These are phyloP conservation scores for Pelagia noctiluca DNA, from an alignment of 30 jellyfish, hydroid and myxozoan genomes.

Conservation along the genomic window DNA sequence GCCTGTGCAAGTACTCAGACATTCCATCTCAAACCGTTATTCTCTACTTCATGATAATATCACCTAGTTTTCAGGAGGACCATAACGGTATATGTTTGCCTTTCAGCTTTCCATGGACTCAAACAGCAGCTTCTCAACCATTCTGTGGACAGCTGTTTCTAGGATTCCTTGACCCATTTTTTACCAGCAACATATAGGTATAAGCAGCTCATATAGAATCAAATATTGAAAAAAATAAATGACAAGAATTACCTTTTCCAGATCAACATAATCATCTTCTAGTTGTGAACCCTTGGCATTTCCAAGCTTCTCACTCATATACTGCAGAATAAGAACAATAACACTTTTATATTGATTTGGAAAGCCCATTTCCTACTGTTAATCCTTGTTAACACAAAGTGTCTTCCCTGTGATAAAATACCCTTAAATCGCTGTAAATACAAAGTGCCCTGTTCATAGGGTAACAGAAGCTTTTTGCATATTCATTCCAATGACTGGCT, in stretches of 20 bases:
- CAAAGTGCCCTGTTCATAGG: neutral
- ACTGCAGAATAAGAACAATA: slow-evolving; percentile 49
- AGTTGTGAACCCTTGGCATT: slow-evolving; percentile 94
- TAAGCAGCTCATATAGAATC: neutral
- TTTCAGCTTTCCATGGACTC: too few species aligned
- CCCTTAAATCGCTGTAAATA: neutral
- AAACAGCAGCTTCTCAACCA: too few species aligned
- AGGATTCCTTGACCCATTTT: neutral
- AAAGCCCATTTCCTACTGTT: neutral
- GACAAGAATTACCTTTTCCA: slow-evolving; percentile 77
- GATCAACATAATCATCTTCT: slow-evolving; percentile 88
- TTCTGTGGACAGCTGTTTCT: too few species aligned
- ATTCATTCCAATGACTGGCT: neutral
- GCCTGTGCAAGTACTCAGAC: too few species aligned
- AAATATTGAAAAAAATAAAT: neutral
- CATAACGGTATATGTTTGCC: too few species aligned
- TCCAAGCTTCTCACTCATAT: slow-evolving; percentile 92
- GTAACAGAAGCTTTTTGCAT: neutral
- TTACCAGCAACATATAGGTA: neutral
- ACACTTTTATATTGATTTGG: neutral
- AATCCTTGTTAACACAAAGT: neutral
- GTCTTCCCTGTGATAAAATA: neutral
- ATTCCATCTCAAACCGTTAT: too few species aligned
- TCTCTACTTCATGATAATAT: too few species aligned
- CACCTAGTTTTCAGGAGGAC: too few species aligned